These are phyloP conservation scores for Leptinotarsa tumamoca DNA, from an alignment of 2,888 invertebrate genomes.

Conservation along the genomic window DNA sequence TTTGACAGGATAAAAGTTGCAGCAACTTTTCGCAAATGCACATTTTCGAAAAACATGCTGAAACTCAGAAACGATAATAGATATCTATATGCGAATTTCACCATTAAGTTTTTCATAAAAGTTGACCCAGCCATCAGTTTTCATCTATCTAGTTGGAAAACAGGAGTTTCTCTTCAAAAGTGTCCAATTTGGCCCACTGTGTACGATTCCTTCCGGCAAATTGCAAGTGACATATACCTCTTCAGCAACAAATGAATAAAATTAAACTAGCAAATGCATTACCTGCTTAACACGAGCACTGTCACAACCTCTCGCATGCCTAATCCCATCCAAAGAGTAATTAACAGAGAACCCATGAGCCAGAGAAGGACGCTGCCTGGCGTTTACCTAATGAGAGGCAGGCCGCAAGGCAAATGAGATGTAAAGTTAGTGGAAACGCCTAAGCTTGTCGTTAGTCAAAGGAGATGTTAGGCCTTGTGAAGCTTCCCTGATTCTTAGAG, in stretches of 20 bases:
- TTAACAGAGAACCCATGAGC: constrained; percentile 68
- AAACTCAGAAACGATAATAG: no score
- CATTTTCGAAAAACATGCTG: no score
- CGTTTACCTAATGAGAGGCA: constrained; percentile 65
- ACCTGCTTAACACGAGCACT: constrained; percentile 65
- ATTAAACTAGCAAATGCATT: constrained; percentile 53
- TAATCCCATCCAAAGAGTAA: constrained; percentile 68
- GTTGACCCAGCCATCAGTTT: no score
- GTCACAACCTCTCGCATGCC: constrained; percentile 67
- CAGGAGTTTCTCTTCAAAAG: no score
- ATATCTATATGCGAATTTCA: no score
- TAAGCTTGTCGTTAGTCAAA: constrained; percentile 36
- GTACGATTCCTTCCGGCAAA: background rate
- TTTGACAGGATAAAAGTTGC: no score
- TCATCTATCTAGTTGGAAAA: no score
- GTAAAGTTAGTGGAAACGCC: constrained; percentile 59
- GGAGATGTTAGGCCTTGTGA: background rate
- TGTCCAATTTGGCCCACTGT: background rate
- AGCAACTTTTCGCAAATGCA: no score
- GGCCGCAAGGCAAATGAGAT: constrained; percentile 61
- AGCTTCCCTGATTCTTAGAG: no score
- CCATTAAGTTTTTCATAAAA: no score
- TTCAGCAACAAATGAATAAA: background rate
- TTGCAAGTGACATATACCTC: constrained; percentile 9
- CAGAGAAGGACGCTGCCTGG: constrained; percentile 66